These are phyloP conservation scores for Cotesia glomerata DNA, from an alignment of 1,140 invertebrate species.

Conservation along the genomic window DNA sequence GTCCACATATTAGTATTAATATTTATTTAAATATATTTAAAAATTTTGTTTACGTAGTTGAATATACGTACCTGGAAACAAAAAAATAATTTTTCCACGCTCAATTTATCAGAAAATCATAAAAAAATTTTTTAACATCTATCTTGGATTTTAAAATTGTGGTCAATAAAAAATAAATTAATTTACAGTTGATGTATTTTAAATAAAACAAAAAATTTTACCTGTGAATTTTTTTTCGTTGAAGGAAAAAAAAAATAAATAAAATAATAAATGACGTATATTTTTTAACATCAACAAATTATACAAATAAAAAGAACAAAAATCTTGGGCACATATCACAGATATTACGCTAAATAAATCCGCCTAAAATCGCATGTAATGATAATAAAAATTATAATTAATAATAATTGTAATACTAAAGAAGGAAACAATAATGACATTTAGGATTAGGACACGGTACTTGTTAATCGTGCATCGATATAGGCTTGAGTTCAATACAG, in stretches of 20 bases:
- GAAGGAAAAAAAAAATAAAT: background rate
- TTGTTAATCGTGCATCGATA: too few species aligned
- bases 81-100: background rate
- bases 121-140: background rate
- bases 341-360: background rate
- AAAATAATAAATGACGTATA: background rate
- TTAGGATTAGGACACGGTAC: too few species aligned
- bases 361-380: constrained; percentile 2
- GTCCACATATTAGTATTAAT: background rate
- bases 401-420: background rate
- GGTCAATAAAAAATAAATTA: too few species aligned
- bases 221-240: background rate
- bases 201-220: too few species aligned
- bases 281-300: background rate
- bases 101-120: background rate
- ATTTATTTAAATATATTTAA: constrained; percentile 18
- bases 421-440: background rate
- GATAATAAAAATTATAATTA: background rate
- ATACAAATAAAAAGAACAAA: constrained; percentile 5
- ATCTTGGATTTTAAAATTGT: too few species aligned
- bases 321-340: constrained; percentile 19
- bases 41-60: constrained; percentile 2
- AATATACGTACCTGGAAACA: background rate
- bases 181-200: too few species aligned
- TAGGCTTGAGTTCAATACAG: too few species aligned